phyloP scores from a whole-genome alignment of 2,113 vertebrate species.

The Macrotis lagotis region DNA sequence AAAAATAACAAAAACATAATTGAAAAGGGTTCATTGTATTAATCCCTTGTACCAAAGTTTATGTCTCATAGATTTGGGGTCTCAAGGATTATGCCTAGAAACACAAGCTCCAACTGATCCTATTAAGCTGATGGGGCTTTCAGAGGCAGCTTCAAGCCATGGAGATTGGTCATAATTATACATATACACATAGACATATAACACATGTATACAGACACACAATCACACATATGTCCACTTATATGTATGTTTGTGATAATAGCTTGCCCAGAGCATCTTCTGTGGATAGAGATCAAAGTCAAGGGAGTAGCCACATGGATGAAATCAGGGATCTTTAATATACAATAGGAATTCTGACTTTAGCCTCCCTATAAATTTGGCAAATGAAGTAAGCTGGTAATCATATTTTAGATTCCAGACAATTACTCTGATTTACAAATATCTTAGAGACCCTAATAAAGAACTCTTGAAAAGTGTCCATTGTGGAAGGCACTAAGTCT shows the following conservation, averaged over 20 bases:
- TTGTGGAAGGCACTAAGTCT: background rate
- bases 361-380: background rate
- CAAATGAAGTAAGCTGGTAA: background rate
- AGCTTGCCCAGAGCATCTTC: background rate
- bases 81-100: background rate
- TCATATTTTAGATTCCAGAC: background rate
- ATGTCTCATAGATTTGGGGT: background rate
- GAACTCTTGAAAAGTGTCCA: background rate
- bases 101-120: background rate
- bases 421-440: background rate
- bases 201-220: background rate
- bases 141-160: background rate
- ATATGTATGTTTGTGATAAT: background rate
- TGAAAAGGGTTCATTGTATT: background rate
- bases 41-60: background rate
- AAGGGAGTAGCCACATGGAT: background rate
- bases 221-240: background rate
- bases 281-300: background rate
- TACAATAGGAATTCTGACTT: background rate
- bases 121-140: background rate
- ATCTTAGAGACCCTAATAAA: background rate
- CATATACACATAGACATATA: background rate
- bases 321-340: background rate
- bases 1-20: background rate
- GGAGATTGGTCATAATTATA: background rate